Percentiles rank a stretch among this genome's conserved stretches.
Evolutionary conservation across 2,797 vertebrate genomes (phyloP).

Genomic region (Sebastes flavidus): DNA sequence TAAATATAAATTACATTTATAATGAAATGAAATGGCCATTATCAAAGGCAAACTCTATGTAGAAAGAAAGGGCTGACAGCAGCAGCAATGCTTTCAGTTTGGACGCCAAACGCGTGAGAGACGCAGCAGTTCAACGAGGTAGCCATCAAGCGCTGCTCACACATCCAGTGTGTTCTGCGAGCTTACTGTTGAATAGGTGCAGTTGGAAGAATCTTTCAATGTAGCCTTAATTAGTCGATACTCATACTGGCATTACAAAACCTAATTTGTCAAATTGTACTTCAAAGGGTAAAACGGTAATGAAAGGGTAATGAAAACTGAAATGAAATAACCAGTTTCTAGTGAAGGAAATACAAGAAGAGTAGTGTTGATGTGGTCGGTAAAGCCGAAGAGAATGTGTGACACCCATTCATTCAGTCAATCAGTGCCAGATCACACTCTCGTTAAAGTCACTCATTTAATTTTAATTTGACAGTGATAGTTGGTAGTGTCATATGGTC

Average conservation of each 20-base stretch:
- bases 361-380: neutral
- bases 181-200: too few relatives aligned
- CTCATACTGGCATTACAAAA: neutral
- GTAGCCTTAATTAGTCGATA: neutral
- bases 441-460: slow-evolving; percentile 24
- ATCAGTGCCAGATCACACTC: slow-evolving; percentile 23
- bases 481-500: slow-evolving; percentile 15
- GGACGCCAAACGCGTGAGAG: too few relatives aligned
- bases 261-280: neutral
- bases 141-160: too few relatives aligned
- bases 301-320: neutral
- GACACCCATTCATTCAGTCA: neutral
- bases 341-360: neutral
- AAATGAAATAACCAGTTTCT: neutral
- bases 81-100: too few relatives aligned
- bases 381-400: neutral
- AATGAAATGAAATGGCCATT: too few relatives aligned
- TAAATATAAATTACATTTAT: too few relatives aligned
- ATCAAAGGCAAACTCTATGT: too few relatives aligned
- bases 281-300: neutral
- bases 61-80: too few relatives aligned
- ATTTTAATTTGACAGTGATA: slow-evolving; percentile 50
- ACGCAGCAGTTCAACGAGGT: too few relatives aligned
- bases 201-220: neutral
- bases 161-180: too few relatives aligned